Conservation (phyloP, 2,888 invertebrate genomes). For the Caenorhabditis japonica region DNA sequence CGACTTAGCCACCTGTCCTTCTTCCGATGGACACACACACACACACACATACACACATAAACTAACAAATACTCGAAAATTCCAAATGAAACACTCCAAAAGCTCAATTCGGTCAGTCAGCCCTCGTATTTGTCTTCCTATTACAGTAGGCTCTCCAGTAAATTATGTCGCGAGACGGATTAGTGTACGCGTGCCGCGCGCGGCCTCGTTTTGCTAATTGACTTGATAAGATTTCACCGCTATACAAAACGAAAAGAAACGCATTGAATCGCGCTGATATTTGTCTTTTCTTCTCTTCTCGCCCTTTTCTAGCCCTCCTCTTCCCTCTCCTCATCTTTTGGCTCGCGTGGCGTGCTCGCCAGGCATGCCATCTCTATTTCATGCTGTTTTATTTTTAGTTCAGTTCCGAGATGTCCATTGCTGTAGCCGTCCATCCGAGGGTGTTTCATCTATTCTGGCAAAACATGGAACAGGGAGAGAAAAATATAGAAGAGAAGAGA, state of each 20-base stretch:
- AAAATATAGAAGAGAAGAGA: too few species aligned
- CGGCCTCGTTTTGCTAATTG: constrained; percentile 47
- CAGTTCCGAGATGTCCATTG: too few species aligned
- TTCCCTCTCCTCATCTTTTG: too few species aligned
- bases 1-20: constrained; percentile 27
- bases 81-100: constrained; percentile 33
- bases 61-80: constrained; percentile 21
- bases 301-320: too few species aligned
- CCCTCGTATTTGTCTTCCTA: constrained; percentile 38
- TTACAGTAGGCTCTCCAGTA: constrained; percentile 44
- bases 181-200: constrained; percentile 31
- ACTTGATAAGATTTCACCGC: constrained; percentile 41
- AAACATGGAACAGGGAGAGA: constrained; percentile 1
- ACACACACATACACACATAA: too few species aligned
- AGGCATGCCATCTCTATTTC: constrained; percentile 13
- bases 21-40: constrained; percentile 4
- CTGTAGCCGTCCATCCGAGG: not conserved
- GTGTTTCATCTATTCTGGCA: not conserved
- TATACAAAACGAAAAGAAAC: too few species aligned
- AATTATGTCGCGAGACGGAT: constrained; percentile 39
- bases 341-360: too few species aligned
- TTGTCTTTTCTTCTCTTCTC: too few species aligned
- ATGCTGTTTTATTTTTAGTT: constrained; percentile 19
- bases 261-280: constrained; percentile 17
- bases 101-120: constrained; percentile 25